Evolutionary conservation across 2,888 invertebrate species (phyloP), one percentile per base, ranked within the genome.

Genomic region (Emmelina monodactyla): DNA sequence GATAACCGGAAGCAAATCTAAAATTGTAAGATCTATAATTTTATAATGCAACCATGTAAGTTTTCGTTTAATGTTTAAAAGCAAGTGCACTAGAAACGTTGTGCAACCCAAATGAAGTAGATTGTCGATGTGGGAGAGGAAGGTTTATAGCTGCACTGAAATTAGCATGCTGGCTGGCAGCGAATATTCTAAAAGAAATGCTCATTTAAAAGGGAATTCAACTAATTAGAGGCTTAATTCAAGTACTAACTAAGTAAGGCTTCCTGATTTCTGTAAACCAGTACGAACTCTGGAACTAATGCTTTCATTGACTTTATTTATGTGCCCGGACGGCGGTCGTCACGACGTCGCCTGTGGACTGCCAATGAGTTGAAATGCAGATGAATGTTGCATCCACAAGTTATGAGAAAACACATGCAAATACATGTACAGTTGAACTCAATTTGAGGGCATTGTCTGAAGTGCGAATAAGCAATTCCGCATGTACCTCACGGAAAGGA

Each of bases 21-120:
- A 25, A 25, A 11, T n/a, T 10, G 25, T 11, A 65, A 25, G 25
- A 25, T 25, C 25, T 25, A 67, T 66, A 62, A 57, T 61, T 66
- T 65, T 65, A 68, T 69, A 61, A 68, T 66, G 62, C 60, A 60
- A 57, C 51, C 51, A 53, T 58, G 62, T 56, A 53, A 48, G 58
- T 55, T 52, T 53, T 57, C 49, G 55, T 25, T 25, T 25, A 10
- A 25, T 25, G 57, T 57, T 57, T 47, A 49, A 53, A 58, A 59
- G 55, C 61, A 58, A 56, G 60, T 58, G 30, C 33, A 35, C 58
- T 53, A 48, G 55, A 57, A 53, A 39, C 43, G 44, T 41, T 44
- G 51, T 66, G 69, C 58, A 66, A 58, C 58, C 65, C 67, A 55
- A 55, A 47, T 61, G 61, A 58, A 67, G 68, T 67, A 25, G 66